Conservation (phyloP, 2,888 invertebrate species). For the Pollenia angustigena region DNA sequence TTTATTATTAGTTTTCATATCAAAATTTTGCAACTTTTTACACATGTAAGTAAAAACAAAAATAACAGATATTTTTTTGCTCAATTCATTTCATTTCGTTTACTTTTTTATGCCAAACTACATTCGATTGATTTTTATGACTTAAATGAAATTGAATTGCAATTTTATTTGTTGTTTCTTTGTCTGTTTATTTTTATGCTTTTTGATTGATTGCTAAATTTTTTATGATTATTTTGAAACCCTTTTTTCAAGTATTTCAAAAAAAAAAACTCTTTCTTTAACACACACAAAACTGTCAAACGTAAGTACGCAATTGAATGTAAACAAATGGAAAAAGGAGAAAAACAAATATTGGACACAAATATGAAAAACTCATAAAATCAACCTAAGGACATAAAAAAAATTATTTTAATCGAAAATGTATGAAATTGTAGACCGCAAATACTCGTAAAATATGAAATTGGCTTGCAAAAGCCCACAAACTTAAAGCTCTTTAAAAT, state of each 20-base stretch:
- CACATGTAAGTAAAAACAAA: no score
- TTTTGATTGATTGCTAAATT: conserved; percentile 70
- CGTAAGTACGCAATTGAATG: conserved; percentile 44
- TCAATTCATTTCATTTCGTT: conserved; percentile 7
- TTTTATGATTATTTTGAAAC: conserved; percentile 65
- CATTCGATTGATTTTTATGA: conserved; percentile 69
- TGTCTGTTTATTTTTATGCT: conserved; percentile 28
- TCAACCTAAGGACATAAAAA: conserved; percentile 44
- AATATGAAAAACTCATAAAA: conserved; percentile 51
- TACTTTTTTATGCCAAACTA: conserved; percentile 61
- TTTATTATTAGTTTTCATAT: neutral
- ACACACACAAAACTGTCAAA: conserved; percentile 10
- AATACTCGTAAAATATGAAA: conserved; percentile 57
- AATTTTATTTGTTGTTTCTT: conserved; percentile 41
- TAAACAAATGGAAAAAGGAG: neutral
- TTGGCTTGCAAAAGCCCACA: conserved; percentile 22
- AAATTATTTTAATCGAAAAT: conserved; percentile 66
- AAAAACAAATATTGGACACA: conserved; percentile 42
- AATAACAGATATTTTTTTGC: neutral
- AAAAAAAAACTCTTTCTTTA: neutral
- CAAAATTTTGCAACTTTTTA: neutral
- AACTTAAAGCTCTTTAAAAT: conserved; percentile 17
- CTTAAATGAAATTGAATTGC: conserved; percentile 67
- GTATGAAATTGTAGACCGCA: conserved; percentile 65
- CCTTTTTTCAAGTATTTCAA: conserved; percentile 29